Base-by-base conservation (phyloP, 2,797 vertebrate species). In the Cetoscarus ocellatus region DNA sequence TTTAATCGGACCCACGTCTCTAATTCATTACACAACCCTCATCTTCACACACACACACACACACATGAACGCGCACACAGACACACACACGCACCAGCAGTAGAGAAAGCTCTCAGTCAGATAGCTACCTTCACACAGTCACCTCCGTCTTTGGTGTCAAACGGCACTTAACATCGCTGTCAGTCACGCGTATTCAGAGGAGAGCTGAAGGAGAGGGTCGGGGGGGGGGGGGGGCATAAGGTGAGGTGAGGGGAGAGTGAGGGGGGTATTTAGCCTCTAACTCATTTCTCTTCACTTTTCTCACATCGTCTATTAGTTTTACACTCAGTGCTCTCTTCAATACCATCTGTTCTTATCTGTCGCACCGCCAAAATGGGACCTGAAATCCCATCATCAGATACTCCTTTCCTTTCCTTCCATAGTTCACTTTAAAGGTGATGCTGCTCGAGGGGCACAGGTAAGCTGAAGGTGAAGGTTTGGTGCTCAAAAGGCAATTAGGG, bases 151-250 rank as follows among this genome's bases (percentile, higher is more conserved):
- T 91, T 91, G 92, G 93, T 95, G 95, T 95, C 95, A 95, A 95
- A 95, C 90, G 92, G 89, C 94, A 93, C 94, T 95, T 95, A 95
- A 95, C 94, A 94, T 93, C 91, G 79, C 93, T 94, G 93, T 93
- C 94, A 94, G 92, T 95, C 94, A 94, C 70, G 62, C 70, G 76
- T 73, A 87, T 85, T 90, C 90, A 89, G 93, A 94, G 94, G 87
- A 87, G 90, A 91, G 77, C 86, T 89, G 88, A 92, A 90, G 85
- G 86, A 91, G 89, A 87, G 74, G 80, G 73, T 17, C 57, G 56
- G 53, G 70, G 80, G 61, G 60, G 56, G 49, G 70, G 60, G 70
- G 67, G 77, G 71, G 61, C 77, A 75, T 75, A 63, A 77, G 77
- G 75, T 17, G 62, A 36, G 8, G 45, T 65, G 76, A 77, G 8